Evolutionary conservation across 2,113 vertebrate genomes (phyloP), one percentile per base, ranked within the genome.

Genomic region (Indicator maculatus): DNA sequence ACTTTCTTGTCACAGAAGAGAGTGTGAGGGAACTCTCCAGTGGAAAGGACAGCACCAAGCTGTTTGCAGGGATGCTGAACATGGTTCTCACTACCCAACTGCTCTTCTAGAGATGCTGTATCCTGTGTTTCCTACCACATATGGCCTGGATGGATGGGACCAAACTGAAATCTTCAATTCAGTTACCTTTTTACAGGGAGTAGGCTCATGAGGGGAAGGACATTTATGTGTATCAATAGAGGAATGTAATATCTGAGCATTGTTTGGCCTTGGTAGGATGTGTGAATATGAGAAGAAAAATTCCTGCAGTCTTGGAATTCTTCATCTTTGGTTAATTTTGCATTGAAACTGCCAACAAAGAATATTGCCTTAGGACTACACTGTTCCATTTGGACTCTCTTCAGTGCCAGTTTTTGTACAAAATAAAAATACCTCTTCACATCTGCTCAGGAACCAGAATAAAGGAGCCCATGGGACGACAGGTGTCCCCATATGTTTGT

Each of bases 1-100:
- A 85, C 67, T 93, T 94, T 93, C 60, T 91, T 93, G 79, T 72
- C 67, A 24, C 87, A 86, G 89, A 95, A 93, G 91, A 93, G 56
- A 91, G 30, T 56, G 0, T 73, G 75, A 93, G 79, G 60, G 83
- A 81, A 26, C 6, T 47, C 86, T 78, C 33, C 56, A 64, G 77
- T 9, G 8, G 82, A 45, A 80, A 93, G 73, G 71, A 90, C 3
- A 65, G 76, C 21, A 39, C 66, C 72, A 28, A 90, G 81, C 26
- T 63, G 1, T 82, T 72, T 33, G n/a, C 89, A 89, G 89, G 74
- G 41, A 83, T 45, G 81, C 30, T 45, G 91, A 66, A 53, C 0
- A 0, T 16, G 36, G 59, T 24, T 69, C 39, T 93, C 1, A 5
- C 84, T 82, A 17, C 82, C 36, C 39, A 58, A 1, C 23, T 2